These are phyloP conservation scores for Spea multiplicata DNA, from an alignment of 2,113 vertebrate genomes.

Conservation along the genomic window DNA sequence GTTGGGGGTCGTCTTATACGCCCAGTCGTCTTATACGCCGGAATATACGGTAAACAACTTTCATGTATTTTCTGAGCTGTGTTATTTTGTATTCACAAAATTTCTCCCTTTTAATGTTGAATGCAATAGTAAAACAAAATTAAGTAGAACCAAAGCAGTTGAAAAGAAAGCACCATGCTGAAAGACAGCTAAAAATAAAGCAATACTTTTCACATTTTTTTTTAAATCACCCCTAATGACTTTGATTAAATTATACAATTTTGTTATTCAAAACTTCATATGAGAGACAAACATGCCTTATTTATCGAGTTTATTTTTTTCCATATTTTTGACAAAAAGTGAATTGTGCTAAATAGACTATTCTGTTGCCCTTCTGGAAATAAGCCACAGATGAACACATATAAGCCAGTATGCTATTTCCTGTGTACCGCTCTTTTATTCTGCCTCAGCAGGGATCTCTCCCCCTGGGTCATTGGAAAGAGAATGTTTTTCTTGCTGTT, in stretches of 20 bases:
- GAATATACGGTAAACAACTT: too few relatives aligned
- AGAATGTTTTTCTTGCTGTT: slow-evolving; percentile 58
- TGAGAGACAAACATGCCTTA: background rate
- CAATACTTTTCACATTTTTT: background rate
- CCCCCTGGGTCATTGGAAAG: slow-evolving; percentile 52
- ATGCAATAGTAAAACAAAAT: background rate
- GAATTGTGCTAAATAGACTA: slow-evolving; percentile 59
- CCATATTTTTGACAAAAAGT: slow-evolving; percentile 32
- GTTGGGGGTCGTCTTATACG: too few relatives aligned
- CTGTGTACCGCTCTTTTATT: slow-evolving; percentile 60
- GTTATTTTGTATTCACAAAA: too few relatives aligned
- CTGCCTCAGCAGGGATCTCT: slow-evolving; percentile 58
- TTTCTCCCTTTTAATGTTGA: too few relatives aligned
- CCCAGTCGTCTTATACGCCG: too few relatives aligned
- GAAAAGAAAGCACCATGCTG: too few relatives aligned
- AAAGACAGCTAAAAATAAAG: background rate
- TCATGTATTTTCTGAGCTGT: too few relatives aligned
- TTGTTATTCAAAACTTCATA: background rate
- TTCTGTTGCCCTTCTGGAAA: slow-evolving; percentile 59
- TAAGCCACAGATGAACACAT: slow-evolving; percentile 54
- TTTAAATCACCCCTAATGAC: background rate
- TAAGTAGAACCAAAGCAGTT: too few relatives aligned
- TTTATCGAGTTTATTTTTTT: slow-evolving; percentile 8
- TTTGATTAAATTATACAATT: slow-evolving; percentile 11
- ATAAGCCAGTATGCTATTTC: slow-evolving; percentile 47